Base-by-base conservation (phyloP, 1,140 invertebrate species). In the Zaprionus lachaisei region DNA sequence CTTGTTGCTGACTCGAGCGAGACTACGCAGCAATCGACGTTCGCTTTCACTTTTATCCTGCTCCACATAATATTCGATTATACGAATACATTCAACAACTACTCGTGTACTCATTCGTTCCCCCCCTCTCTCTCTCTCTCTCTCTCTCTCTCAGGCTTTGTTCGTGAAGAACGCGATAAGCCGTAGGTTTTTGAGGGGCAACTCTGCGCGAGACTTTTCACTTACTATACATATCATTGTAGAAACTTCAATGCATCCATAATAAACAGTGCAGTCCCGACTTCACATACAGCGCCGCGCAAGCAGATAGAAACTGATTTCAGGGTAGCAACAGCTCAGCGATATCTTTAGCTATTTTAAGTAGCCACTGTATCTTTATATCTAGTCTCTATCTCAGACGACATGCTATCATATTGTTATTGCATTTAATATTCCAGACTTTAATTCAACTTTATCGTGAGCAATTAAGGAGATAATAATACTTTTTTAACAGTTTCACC, bases 41-140 rank as follows among this genome's bases (percentile, higher is more conserved):
- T 54, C 44, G 61, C 68, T 57, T 72, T 65, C 60, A 49, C 68
- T 76, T 76, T 71, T 76, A 72, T 76, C 73, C 73, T 76, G 73
- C 44, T 41, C 54, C 15, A 20, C 55, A 5, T 7, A 17, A 51
- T n/a, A 24, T 31, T 37, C 17, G 54, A 34, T n/a, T 41, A 17
- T 17, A 22, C 54, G 11, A 38, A 11, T 60, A 24, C 20, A 20
- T 4, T n/a, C 24, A 26, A 26, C 54, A 15, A 56, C 54, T 56
- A n/a, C n/a, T 56, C 24, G 54, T 2, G 24, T 4, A 56, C 31
- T 20, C 26, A 63, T 17, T 34, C 28, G n/a, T 66, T 28, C 51
- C 38, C n/a, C 28, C 44, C 22, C 22, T 17, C 22, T 41, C 34
- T 56, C 5, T 54, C 66, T 69, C 15, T 54, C 41, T 70, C 61